A percentile compares a stretch with the other conserved stretches of the same genome.
phyloP scores from a whole-genome alignment of 2,888 invertebrate genomes.

The Napeogenes inachia region DNA sequence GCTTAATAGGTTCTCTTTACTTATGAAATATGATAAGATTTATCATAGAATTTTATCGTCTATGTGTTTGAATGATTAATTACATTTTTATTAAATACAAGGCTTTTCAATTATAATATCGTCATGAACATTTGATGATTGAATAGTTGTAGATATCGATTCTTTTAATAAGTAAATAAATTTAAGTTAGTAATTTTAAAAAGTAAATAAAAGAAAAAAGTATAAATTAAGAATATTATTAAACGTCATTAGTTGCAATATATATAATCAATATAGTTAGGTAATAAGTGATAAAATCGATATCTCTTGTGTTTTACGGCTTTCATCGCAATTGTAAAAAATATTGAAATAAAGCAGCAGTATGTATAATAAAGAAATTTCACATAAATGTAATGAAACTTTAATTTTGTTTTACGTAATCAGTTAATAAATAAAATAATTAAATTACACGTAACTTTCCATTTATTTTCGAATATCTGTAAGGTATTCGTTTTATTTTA shows the following conservation, averaged over 20 bases:
- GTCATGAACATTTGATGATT: no score
- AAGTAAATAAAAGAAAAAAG: no score
- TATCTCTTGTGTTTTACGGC: no score
- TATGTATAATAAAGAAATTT: slow-evolving; percentile 1
- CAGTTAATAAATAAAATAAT: slow-evolving; percentile 10
- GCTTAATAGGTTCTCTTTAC: background rate
- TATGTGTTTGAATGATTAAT: no score
- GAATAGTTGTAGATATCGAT: no score
- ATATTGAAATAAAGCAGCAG: no score
- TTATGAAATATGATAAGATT: slow-evolving; percentile 2
- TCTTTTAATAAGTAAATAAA: no score
- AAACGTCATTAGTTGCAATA: background rate
- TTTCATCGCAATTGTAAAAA: no score
- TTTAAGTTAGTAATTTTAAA: no score
- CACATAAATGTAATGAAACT: slow-evolving; percentile 10
- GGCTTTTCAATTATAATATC: no score
- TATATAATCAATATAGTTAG: background rate
- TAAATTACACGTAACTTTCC: slow-evolving; percentile 5
- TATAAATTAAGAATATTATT: background rate
- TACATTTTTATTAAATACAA: no score
- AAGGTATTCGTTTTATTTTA: slow-evolving; percentile 9
- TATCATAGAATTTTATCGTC: background rate
- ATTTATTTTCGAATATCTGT: slow-evolving; percentile 11
- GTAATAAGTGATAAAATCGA: background rate
- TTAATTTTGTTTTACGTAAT: slow-evolving; percentile 15